These are phyloP conservation scores for Craniophora ligustri DNA, from an alignment of 2,888 invertebrate genomes.

Conservation along the genomic window DNA sequence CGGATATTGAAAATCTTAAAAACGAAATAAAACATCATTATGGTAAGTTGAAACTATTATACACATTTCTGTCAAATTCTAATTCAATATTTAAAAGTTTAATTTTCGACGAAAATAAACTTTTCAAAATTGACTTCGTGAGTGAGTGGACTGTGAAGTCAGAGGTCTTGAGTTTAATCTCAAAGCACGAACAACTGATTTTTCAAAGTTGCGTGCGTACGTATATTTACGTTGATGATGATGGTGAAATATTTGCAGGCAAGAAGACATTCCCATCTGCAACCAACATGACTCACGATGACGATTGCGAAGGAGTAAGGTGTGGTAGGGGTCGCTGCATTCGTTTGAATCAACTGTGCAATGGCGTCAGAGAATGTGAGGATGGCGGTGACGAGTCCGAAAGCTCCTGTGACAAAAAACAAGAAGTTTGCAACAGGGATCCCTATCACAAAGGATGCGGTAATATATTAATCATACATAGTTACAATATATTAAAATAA, in stretches of 20 bases:
- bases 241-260: constrained; percentile 24
- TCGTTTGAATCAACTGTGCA: constrained; percentile 88
- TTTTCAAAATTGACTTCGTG: no score
- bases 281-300: constrained; percentile 18
- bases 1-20: constrained; percentile 87
- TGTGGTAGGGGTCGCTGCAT: constrained; percentile 92
- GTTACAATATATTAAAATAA: no score
- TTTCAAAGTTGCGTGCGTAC: no score
- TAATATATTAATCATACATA: no score
- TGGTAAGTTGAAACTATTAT: constrained; percentile 77
- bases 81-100: background rate
- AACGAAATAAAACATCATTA: constrained; percentile 83
- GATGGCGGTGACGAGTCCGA: constrained; percentile 91
- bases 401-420: constrained; percentile 79
- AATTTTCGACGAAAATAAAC: background rate
- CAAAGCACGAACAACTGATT: no score
- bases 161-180: no score
- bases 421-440: constrained; percentile 64
- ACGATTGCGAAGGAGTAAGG: constrained; percentile 89
- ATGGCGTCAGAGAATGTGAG: constrained; percentile 91
- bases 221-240: background rate
- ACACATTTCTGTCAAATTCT: background rate
- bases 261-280: constrained; percentile 39
- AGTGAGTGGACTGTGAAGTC: no score
- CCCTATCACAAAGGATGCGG: constrained; percentile 78